Evolutionary conservation across 1,140 invertebrate genomes (phyloP).

Genomic region (Musca vetustissima): DNA sequence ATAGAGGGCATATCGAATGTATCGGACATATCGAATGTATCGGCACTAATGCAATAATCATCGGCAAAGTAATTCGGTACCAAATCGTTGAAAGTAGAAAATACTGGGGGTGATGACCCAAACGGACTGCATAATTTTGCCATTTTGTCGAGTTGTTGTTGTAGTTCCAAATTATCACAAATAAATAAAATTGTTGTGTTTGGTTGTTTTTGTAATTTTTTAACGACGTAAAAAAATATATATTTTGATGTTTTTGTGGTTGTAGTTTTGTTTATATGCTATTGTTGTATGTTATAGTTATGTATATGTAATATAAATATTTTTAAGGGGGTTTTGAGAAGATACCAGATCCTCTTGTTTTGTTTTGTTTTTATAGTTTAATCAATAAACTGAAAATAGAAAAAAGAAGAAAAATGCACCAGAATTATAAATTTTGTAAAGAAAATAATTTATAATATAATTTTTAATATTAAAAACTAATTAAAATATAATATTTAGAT

Average conservation of each 20-base stretch:
- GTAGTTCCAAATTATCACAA: constrained; percentile 10
- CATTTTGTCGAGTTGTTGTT: constrained; percentile 23
- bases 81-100: constrained; percentile 5
- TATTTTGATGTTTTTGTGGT: too few relatives aligned
- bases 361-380: neutral
- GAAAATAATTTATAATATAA: too few relatives aligned
- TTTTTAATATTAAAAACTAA: too few relatives aligned
- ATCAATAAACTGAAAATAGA: constrained; percentile 16
- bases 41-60: constrained; percentile 21
- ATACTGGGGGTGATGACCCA: constrained; percentile 18
- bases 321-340: neutral
- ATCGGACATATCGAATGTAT: constrained; percentile 26
- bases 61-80: neutral
- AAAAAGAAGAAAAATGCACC: neutral
- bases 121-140: constrained; percentile 23
- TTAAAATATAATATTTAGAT: too few relatives aligned
- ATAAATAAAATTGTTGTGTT: neutral
- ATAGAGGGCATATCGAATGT: constrained; percentile 22
- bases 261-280: too few relatives aligned
- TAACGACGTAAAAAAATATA: too few relatives aligned
- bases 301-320: too few relatives aligned
- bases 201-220: too few relatives aligned
- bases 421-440: too few relatives aligned
- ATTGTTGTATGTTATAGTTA: too few relatives aligned
- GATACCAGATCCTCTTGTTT: constrained; percentile 5